Percentiles rank a stretch among this genome's conserved stretches.
phyloP scores from a whole-genome alignment of 2,797 vertebrate genomes.

The Alfaro cultratus region DNA sequence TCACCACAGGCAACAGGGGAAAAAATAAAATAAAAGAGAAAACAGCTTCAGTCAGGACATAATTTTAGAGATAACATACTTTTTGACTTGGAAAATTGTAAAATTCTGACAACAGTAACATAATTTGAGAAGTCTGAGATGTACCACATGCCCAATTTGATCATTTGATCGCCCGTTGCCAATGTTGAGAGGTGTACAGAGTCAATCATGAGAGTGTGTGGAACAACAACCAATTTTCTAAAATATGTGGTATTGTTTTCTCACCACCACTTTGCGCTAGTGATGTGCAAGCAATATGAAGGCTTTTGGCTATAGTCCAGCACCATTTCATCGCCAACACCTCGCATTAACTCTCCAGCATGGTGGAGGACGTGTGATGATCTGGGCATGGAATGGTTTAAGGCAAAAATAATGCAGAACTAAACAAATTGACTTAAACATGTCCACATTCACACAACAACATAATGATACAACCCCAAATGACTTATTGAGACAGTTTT shows the following conservation, averaged over 20 bases:
- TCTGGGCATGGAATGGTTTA: neutral
- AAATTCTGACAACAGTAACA: neutral
- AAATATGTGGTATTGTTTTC: neutral
- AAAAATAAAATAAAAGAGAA: neutral
- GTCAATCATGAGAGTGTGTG: neutral
- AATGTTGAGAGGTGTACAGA: neutral
- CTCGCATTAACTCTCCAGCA: neutral
- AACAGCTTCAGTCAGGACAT: neutral
- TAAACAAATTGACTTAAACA: too few relatives aligned
- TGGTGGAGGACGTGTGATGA: neutral
- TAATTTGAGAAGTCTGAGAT: neutral
- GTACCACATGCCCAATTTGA: neutral
- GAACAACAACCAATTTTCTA: neutral
- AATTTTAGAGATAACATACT: neutral
- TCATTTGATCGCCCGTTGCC: neutral
- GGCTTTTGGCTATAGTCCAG: neutral
- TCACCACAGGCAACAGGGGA: neutral
- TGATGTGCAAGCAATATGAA: neutral
- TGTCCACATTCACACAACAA: neutral
- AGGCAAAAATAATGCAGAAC: too few relatives aligned
- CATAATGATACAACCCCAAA: neutral
- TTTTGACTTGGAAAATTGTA: neutral
- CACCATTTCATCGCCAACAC: neutral
- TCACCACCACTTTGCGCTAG: neutral
- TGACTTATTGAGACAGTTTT: too few relatives aligned